Base-by-base conservation (phyloP, 2,888 invertebrate species). In the Scelioninae gen. 1 region DNA sequence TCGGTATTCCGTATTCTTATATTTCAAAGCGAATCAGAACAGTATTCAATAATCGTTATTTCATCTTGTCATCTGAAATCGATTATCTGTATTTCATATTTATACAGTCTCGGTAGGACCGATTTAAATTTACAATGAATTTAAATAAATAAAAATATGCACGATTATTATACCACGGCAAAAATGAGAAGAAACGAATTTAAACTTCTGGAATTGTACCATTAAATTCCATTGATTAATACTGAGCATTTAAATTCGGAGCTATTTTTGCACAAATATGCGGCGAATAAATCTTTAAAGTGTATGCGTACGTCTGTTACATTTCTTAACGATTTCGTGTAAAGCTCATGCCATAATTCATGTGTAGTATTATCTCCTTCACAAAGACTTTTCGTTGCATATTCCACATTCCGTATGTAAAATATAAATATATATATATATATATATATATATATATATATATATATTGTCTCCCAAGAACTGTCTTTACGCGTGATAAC, bases 401-500 rank as follows among this genome's bases (percentile, higher is more conserved):
- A 66, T 77, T 77, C 53, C 77, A 72, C 56, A 69, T 76, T 60
- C 60, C 81, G 69, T 71, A 81, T 76, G 81, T 45, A 71, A 69
- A 55, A 51, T 81, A 75, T 69, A 76, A 76, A n/a, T n/a, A n/a
- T n/a, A n/a, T n/a, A n/a, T n/a, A n/a, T n/a, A n/a, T n/a, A n/a
- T n/a, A n/a, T n/a, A n/a, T n/a, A n/a, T n/a, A n/a, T n/a, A n/a
- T n/a, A n/a, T n/a, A 69, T 81, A 68, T 81, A 68, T 77, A 81
- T 81, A 71, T 76, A 77, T 82, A 72, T 60, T 76, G 76, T 55
- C 68, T 88, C 88, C 88, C 88, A 89, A 89, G 87, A 88, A 87
- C 79, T 84, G 83, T 75, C 88, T 88, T 88, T 88, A 88, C 88
- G 87, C 88, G 87, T 86, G 86, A 87, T 87, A 88, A 87, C 87